Base-by-base conservation (phyloP, 2,888 invertebrate species). In the Hololepta plana region DNA sequence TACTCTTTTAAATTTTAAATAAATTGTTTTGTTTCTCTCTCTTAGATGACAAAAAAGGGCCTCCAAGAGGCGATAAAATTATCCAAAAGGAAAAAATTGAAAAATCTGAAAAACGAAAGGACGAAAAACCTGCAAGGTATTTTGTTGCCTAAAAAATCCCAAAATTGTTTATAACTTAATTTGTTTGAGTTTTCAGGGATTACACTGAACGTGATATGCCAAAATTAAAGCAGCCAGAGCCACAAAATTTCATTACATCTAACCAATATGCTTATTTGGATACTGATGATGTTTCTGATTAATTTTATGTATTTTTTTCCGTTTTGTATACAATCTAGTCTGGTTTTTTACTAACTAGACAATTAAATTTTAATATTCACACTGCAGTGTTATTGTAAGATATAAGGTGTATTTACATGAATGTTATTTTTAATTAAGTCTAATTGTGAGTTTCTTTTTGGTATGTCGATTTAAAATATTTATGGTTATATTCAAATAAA, bases 221-320 rank as follows among this genome's bases (percentile, higher is more conserved):
- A 45, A 77, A 76, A 54, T 56, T 72, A 43, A 70, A 69, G 47
- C 73, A 75, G 50, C 68, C 70, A 37, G 69, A 72, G 48, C 67
- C 72, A 53, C 75, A 77, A 68, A 72, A 72, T 57, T 72, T 77
- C 46, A 68, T 71, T 50, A 72, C 68, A 46, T 68, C 72, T 46
- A 81, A 80, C 53, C 76, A 76, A 62, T 81, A 72, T 64, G 62
- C 65, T 53, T 68, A 68, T 57, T 58, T 73, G 46, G 69, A 72
- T 46, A 70, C 70, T 48, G 73, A 38, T 23, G 32, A 34, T 16
- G 40, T 40, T 30, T 39, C 36, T 24, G 36, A 39, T 30, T 37
- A 34, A 35, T 32, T 28, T 32, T 32, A 28, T 28, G 27, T 32
- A 25, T 27, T 32, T 24, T 37, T 33, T 35, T 32, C 29, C 30